phyloP scores from a whole-genome alignment of 2,888 invertebrate species.

The Bombylius discolor region DNA sequence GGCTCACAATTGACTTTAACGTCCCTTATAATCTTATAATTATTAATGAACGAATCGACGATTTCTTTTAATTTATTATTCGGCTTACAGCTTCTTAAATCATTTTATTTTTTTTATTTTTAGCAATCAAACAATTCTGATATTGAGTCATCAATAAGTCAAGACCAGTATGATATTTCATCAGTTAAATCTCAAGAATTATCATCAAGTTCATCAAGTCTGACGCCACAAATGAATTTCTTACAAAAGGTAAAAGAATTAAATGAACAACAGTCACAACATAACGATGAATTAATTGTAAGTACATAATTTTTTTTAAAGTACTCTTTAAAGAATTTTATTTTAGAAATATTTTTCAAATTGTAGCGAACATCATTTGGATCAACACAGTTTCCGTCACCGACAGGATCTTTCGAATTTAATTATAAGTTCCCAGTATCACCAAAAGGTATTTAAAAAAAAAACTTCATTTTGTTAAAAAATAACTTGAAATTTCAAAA shows the following conservation, averaged over 20 bases:
- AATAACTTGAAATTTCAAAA: too few species aligned
- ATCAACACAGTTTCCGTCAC: constrained; percentile 24
- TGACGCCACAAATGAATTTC: constrained; percentile 43
- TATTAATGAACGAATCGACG: background rate
- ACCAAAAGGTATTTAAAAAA: constrained; percentile 37
- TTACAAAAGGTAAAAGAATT: constrained; percentile 37
- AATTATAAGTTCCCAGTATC: constrained; percentile 45
- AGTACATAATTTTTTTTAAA: too few species aligned
- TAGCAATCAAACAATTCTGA: constrained; percentile 36
- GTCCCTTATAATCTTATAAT: background rate
- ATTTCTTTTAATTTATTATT: background rate
- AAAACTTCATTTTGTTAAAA: too few species aligned
- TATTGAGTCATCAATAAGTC: constrained; percentile 29
- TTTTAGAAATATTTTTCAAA: too few species aligned
- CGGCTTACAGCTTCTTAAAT: background rate
- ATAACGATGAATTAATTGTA: background rate
- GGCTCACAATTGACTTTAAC: too few species aligned
- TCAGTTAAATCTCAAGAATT: constrained; percentile 43
- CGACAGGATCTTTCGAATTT: constrained; percentile 24
- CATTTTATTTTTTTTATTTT: background rate
- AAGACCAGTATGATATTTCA: constrained; percentile 35
- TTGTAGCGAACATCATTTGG: constrained; percentile 1
- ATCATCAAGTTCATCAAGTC: constrained; percentile 41
- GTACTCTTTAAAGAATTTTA: too few species aligned
- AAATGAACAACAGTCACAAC: constrained; percentile 31